Base-by-base conservation (phyloP, 1,140 invertebrate species). In the Chrysoperla carnea region DNA sequence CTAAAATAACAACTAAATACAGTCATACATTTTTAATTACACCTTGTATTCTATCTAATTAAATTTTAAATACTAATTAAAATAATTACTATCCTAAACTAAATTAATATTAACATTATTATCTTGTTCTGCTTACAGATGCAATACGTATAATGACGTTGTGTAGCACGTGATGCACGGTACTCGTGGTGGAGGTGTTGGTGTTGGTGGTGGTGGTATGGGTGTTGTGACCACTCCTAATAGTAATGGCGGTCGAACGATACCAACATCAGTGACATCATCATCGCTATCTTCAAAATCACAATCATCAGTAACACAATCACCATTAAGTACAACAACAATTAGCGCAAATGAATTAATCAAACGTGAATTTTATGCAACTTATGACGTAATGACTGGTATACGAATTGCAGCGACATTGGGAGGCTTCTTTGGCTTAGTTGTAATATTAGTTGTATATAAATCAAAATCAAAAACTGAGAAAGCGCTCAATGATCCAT, bases 361-460 rank as follows among this genome's bases (percentile, higher is more conserved):
- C 47, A 71, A 75, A 50, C 70, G 75, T 50, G 81, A 86, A 60
- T 86, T 85, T 63, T 91, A 85, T 66, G 79, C 79, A 48, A 86
- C 84, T 29, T 91, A 91, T 61, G 86, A 90, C 66, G 80, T 84
- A 50, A 88, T 88, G 84, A 89, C 85, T 44, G 86, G 86, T 40
- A 74, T 84, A 43, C 72, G 86, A 36, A 91, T 89, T 58, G 87
- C 86, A 39, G 82, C 82, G 46, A 88, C 86, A 5, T 68, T 91
- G 28, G 84, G 84, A 50, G 82, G 83, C 46, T 86, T 91, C 58
- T 91, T 90, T 63, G 75, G 80, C 29, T 63, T 90, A 47, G 88
- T 90, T 77, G 82, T 87, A 9, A 75, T 89, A 53, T 68, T 86
- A 46, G 78, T 91, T 43, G 70, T 89, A 35, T 90, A 87, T 66